These are phyloP conservation scores for Trisateles emortualis DNA, from an alignment of 2,888 invertebrate species.

Conservation along the genomic window DNA sequence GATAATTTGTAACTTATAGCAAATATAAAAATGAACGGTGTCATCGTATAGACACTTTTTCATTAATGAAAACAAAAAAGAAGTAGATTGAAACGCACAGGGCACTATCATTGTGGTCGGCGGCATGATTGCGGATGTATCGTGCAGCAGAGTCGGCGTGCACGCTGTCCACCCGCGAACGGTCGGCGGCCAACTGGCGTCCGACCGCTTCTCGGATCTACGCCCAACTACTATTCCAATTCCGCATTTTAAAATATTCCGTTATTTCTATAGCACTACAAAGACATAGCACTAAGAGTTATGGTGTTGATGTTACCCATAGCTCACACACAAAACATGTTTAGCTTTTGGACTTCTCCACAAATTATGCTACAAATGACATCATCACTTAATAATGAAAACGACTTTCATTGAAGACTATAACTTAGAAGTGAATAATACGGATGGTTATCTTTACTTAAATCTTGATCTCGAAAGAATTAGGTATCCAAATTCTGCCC, in stretches of 20 bases:
- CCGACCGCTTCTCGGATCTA: slow-evolving; percentile 67
- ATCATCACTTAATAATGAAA: slow-evolving; percentile 26
- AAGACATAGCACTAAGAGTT: slow-evolving; percentile 57
- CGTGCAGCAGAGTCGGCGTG: slow-evolving; percentile 64
- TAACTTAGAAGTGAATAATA: too few species aligned
- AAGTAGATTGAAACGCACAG: slow-evolving; percentile 72
- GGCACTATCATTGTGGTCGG: slow-evolving; percentile 85
- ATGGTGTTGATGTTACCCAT: slow-evolving; percentile 52
- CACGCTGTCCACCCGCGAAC: slow-evolving; percentile 79
- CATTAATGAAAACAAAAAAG: slow-evolving; percentile 38
- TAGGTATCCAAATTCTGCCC: too few species aligned
- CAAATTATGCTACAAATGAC: slow-evolving; percentile 23
- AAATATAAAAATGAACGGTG: slow-evolving; percentile 20
- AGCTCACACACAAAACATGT: slow-evolving; percentile 49
- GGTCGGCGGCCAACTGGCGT: slow-evolving; percentile 83
- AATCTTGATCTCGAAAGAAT: too few species aligned
- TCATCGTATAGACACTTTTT: slow-evolving; percentile 34
- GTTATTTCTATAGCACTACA: slow-evolving; percentile 74
- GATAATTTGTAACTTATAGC: slow-evolving; percentile 8
- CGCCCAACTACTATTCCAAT: slow-evolving; percentile 76
- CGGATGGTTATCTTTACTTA: not conserved
- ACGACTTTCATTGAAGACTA: not conserved
- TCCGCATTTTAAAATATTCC: slow-evolving; percentile 84
- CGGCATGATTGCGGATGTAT: slow-evolving; percentile 78
- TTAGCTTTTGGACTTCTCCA: slow-evolving; percentile 38